phyloP scores from a whole-genome alignment of 35 echinoderm and acorn worm genomes.

The Strongylocentrotus purpuratus region DNA sequence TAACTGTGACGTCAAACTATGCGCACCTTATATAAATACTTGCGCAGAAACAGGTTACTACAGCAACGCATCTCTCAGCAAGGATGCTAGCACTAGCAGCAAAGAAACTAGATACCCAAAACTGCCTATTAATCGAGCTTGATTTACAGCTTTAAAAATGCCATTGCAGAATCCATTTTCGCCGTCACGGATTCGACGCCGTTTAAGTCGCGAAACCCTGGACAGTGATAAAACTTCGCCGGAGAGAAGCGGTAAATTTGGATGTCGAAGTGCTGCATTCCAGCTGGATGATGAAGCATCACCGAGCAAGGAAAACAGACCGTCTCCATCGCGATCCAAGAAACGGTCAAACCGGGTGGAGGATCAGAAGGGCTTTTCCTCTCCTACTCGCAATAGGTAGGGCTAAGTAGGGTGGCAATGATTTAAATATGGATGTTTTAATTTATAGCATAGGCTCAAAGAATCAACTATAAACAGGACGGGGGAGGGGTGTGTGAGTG shows the following conservation, averaged over 20 bases:
- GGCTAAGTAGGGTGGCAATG: no score
- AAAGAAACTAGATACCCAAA: background rate
- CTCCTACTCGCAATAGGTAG: background rate
- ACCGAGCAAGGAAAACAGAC: background rate
- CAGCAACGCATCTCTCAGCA: background rate
- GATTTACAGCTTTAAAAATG: background rate
- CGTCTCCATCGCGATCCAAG: background rate
- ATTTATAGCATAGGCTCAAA: no score
- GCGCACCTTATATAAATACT: background rate
- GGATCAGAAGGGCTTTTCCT: background rate
- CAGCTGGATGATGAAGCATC: background rate
- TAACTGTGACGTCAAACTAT: background rate
- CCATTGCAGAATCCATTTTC: slow-evolving; percentile 36
- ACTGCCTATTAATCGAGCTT: background rate
- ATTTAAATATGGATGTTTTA: no score
- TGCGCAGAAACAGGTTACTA: background rate
- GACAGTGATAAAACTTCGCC: background rate
- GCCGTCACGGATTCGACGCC: slow-evolving; percentile 34
- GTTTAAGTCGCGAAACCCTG: background rate
- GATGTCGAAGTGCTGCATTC: background rate
- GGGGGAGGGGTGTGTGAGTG: no score
- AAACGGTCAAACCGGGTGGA: background rate
- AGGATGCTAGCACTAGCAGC: background rate
- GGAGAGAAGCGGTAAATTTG: background rate
- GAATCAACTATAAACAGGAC: no score